These are phyloP conservation scores for Mola mola DNA, from an alignment of 2,113 vertebrate species.

Conservation along the genomic window DNA sequence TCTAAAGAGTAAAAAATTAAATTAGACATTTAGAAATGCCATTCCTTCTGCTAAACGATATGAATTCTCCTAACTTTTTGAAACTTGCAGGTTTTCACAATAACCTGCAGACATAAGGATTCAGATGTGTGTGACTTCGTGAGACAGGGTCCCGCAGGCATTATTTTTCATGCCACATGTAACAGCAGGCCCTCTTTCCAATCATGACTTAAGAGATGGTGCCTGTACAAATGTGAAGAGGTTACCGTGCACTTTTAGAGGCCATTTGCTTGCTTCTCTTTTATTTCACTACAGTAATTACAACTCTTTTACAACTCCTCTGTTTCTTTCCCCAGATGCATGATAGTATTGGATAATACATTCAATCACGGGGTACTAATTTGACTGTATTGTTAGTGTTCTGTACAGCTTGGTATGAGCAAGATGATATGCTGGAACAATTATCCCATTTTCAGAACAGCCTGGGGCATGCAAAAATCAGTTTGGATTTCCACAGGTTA, in stretches of 20 bases:
- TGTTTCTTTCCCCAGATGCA: constrained; percentile 81
- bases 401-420: constrained; percentile 79
- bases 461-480: constrained; percentile 80
- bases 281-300: constrained; percentile 77
- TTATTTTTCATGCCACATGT: constrained; percentile 55
- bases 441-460: constrained; percentile 83
- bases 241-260: constrained; percentile 75
- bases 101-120: too few species aligned
- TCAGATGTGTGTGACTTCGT: not conserved
- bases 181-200: constrained; percentile 67
- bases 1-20: constrained; percentile 17
- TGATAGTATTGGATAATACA: constrained; percentile 82
- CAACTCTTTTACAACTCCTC: constrained; percentile 76
- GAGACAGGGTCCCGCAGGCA: constrained; percentile 14
- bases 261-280: constrained; percentile 69
- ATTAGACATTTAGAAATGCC: constrained; percentile 45
- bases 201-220: constrained; percentile 72
- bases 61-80: constrained; percentile 9
- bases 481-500: constrained; percentile 78
- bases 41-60: constrained; percentile 5
- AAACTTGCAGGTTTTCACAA: not conserved
- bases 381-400: constrained; percentile 84
- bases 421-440: constrained; percentile 84
- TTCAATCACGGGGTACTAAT: constrained; percentile 85
- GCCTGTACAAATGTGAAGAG: constrained; percentile 71